Evolutionary conservation across 2,113 vertebrate species (phyloP).

Genomic region (Boleophthalmus pectinirostris): DNA sequence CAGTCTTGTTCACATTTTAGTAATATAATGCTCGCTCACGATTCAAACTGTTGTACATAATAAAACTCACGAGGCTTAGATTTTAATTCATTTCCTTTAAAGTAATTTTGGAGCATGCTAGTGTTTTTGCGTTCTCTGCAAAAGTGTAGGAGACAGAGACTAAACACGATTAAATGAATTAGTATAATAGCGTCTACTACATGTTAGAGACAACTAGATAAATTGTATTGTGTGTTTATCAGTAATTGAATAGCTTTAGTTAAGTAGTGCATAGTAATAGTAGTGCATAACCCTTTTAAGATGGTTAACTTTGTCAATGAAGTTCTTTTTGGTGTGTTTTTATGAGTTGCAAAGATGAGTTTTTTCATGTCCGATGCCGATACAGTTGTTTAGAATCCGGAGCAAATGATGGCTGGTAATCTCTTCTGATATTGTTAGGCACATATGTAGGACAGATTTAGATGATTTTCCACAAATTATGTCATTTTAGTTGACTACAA

Average conservation of each 20-base stretch:
- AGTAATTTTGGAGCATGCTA: constrained; percentile 78
- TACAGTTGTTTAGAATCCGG: no score
- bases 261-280: no score
- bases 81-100: constrained; percentile 80
- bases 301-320: neutral
- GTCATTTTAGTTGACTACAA: no score
- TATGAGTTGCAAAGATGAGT: no score
- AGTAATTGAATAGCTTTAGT: neutral
- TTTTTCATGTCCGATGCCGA: no score
- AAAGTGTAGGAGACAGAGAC: constrained; percentile 15
- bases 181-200: constrained; percentile 20
- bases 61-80: constrained; percentile 80
- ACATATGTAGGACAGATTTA: no score
- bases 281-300: no score
- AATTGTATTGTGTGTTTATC: no score
- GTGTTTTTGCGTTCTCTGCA: constrained; percentile 63
- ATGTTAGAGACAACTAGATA: constrained; percentile 21
- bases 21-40: constrained; percentile 77
- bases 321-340: neutral
- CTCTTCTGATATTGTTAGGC: no score
- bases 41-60: constrained; percentile 80
- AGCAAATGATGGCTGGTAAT: no score
- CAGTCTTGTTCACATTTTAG: constrained; percentile 79
- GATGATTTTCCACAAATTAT: no score
- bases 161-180: neutral